These are phyloP conservation scores for Podarcis raffonei DNA, from an alignment of 2,113 vertebrate genomes.

Conservation along the genomic window DNA sequence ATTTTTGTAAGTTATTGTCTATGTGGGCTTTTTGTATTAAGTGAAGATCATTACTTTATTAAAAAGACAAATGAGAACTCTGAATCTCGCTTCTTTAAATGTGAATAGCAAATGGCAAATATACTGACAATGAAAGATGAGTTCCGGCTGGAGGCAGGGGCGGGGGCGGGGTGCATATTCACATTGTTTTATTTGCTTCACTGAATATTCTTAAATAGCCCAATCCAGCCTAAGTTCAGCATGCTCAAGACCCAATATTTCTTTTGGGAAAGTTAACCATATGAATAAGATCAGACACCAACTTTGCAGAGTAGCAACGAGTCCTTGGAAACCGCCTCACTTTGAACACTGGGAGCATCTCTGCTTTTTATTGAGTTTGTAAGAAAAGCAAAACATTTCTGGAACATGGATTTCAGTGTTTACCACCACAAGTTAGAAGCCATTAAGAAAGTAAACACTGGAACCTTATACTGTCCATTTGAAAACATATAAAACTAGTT, in stretches of 20 bases:
- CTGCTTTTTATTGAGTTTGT: not conserved
- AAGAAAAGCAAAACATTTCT: not conserved
- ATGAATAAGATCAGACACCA: not conserved
- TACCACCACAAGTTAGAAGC: no score
- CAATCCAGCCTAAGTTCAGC: not conserved
- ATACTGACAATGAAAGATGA: not conserved
- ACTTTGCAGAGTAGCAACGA: not conserved
- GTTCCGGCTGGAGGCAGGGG: not conserved
- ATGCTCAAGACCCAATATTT: not conserved
- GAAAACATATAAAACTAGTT: not conserved
- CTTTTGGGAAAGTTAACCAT: not conserved
- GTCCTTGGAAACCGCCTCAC: not conserved
- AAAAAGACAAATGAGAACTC: not conserved
- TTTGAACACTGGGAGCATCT: not conserved
- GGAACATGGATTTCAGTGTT: not conserved
- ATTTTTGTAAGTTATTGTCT: not conserved
- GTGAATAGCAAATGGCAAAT: not conserved
- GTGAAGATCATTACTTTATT: not conserved
- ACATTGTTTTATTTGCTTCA: not conserved
- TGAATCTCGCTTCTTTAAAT: not conserved
- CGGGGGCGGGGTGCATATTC: not conserved
- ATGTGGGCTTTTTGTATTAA: slow-evolving; percentile 4
- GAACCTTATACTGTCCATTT: no score
- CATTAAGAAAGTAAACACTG: no score
- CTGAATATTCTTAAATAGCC: not conserved